These are phyloP conservation scores for Cheirogaleus major DNA, from an alignment of 2,797 vertebrate genomes.

Conservation along the genomic window DNA sequence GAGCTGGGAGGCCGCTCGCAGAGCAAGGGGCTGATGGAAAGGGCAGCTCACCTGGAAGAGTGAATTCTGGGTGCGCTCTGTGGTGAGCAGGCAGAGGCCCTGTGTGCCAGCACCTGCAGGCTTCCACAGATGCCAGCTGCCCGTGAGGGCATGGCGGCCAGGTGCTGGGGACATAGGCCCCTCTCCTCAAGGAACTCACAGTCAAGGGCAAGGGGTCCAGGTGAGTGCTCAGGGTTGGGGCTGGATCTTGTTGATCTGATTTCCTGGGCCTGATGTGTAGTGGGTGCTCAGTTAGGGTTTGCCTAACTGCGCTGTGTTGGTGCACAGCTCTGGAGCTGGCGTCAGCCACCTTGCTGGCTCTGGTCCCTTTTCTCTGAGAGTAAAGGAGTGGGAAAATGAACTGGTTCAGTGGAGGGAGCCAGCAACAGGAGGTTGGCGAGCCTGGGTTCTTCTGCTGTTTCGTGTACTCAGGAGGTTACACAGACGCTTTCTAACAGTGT, in stretches of 20 bases:
- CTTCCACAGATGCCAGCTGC: neutral
- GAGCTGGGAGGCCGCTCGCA: neutral
- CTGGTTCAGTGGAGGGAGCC: neutral
- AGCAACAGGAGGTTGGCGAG: neutral
- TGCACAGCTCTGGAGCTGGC: neutral
- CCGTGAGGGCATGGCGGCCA: neutral
- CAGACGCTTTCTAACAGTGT: neutral
- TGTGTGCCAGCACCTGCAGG: neutral
- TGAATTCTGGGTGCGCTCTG: neutral
- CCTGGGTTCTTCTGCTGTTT: neutral
- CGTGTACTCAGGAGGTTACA: neutral
- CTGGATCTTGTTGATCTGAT: neutral
- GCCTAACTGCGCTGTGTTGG: rapidly evolving
- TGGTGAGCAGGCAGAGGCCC: neutral
- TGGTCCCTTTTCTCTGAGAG: neutral
- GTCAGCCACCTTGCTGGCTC: neutral
- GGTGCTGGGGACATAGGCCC: neutral
- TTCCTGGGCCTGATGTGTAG: neutral
- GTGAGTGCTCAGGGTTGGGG: neutral
- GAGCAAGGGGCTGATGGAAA: neutral
- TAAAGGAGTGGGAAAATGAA: neutral
- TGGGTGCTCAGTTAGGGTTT: neutral
- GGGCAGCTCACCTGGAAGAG: neutral
- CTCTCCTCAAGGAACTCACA: neutral
- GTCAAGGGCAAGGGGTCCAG: neutral